These are phyloP conservation scores for Myotis yumanensis DNA, from an alignment of 2,113 vertebrate species.

Conservation along the genomic window DNA sequence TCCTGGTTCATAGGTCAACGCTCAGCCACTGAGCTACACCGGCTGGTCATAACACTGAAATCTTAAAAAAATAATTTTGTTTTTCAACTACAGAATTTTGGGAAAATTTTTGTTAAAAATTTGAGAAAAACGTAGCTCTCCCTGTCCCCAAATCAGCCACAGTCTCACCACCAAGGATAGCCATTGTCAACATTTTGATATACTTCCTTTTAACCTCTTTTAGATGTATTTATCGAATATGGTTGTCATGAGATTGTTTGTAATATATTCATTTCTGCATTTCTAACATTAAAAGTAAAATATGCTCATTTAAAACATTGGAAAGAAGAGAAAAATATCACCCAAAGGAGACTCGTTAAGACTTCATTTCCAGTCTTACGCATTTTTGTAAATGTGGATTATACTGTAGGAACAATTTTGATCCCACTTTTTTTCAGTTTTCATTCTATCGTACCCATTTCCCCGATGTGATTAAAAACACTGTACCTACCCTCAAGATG, in stretches of 20 bases:
- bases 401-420: not conserved
- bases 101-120: not conserved
- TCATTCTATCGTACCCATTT: not conserved
- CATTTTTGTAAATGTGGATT: not conserved
- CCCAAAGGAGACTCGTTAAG: not conserved
- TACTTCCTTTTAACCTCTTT: not conserved
- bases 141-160: not conserved
- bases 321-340: not conserved
- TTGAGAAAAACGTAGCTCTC: not conserved
- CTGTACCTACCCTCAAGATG: not conserved
- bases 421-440: not conserved
- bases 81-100: not conserved
- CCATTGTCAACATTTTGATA: not conserved
- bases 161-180: not conserved
- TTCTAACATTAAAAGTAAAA: constrained; percentile 1
- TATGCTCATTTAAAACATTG: not conserved
- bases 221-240: not conserved
- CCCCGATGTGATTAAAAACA: not conserved
- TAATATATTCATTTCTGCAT: not conserved
- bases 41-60: no score
- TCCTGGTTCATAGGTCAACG: no score
- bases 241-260: not conserved
- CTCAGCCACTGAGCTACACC: no score
- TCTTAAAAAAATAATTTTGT: not conserved
- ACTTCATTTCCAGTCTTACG: not conserved